Evolutionary conservation across 2,888 invertebrate genomes (phyloP), one percentile per base, ranked within the genome.

Genomic region (Macropis europaea): DNA sequence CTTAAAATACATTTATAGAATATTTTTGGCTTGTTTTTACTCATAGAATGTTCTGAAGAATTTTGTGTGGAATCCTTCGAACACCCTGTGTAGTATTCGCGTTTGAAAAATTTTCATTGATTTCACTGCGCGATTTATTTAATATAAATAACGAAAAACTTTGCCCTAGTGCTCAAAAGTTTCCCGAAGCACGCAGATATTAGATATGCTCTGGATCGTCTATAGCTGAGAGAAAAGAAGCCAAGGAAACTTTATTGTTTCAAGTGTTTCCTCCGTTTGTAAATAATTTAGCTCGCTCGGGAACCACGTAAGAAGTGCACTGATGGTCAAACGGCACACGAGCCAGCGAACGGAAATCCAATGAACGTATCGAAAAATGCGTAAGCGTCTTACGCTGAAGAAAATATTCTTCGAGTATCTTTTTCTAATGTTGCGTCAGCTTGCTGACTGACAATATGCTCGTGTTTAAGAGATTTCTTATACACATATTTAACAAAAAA

Each of bases 331-430:
- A 77, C 71, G 67, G 63, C 67, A 77, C 76, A 67, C 71, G 71
- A 69, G 63, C 45, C 48, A 77, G 71, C 61, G 77, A 77, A 79
- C 77, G 77, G 77, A 77, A 77, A 77, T 79, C 71, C 60, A 30
- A n/a, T 50, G 38, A 52, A 53, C 7, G 32, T 63, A 32, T 43
- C 42, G 28, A 71, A 47, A 64, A 71, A 42, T 9, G 28, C 38
- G 30, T 36, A 48, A 57, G 26, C 32, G 6, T 32, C 32, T 24
- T 40, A 13, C 17, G 43, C n/a, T 0, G 13, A 17, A 17, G 3
- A 34, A 17, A 43, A 7, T 5, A 17, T 4, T 13, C 34, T 38
- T 3, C 28, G 32, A 22, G 19, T 42, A 22, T n/a, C 36, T 38
- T 4, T 36, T 54, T 24, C 9, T 15, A 3, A 48, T 17, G 22